Evolutionary conservation across 1,140 invertebrate genomes (phyloP).

Genomic region (Paralvinella palmiformis): DNA sequence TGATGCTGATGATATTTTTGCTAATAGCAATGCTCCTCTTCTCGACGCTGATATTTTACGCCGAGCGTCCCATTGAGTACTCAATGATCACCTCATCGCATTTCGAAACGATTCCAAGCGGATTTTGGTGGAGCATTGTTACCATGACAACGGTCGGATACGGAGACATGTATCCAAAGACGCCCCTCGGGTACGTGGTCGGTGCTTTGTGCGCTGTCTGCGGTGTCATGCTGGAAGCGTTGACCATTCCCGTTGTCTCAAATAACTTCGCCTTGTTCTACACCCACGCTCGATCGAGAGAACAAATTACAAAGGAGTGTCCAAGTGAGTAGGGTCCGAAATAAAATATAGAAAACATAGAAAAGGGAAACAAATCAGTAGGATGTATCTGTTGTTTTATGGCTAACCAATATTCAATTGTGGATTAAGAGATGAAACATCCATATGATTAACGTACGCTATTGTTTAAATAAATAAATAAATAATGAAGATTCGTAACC

Average conservation of each 20-base stretch:
- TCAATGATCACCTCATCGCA: background rate
- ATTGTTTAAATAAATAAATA: too few relatives aligned
- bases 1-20: slow-evolving; percentile 89
- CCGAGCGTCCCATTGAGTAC: slow-evolving; percentile 63
- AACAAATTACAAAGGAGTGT: slow-evolving; percentile 6
- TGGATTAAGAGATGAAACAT: too few relatives aligned
- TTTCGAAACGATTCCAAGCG: slow-evolving; percentile 42
- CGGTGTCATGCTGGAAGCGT: slow-evolving; percentile 78
- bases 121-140: slow-evolving; percentile 41
- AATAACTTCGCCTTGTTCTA: slow-evolving; percentile 97
- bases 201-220: slow-evolving; percentile 16
- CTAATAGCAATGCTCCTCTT: slow-evolving; percentile 96
- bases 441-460: too few relatives aligned
- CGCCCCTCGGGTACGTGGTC: slow-evolving; percentile 22
- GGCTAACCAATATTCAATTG: too few relatives aligned
- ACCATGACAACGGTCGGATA: slow-evolving; percentile 49
- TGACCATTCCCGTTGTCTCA: slow-evolving; percentile 91
- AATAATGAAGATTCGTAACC: too few relatives aligned
- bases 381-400: too few relatives aligned
- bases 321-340: too few relatives aligned
- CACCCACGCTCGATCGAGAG: slow-evolving; percentile 51
- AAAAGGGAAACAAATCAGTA: too few relatives aligned
- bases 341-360: too few relatives aligned
- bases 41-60: slow-evolving; percentile 95
- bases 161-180: slow-evolving; percentile 55